Evolutionary conservation across 2,888 invertebrate genomes (phyloP), one percentile per base, ranked within the genome.

Genomic region (Acanthosoma haemorrhoidale): DNA sequence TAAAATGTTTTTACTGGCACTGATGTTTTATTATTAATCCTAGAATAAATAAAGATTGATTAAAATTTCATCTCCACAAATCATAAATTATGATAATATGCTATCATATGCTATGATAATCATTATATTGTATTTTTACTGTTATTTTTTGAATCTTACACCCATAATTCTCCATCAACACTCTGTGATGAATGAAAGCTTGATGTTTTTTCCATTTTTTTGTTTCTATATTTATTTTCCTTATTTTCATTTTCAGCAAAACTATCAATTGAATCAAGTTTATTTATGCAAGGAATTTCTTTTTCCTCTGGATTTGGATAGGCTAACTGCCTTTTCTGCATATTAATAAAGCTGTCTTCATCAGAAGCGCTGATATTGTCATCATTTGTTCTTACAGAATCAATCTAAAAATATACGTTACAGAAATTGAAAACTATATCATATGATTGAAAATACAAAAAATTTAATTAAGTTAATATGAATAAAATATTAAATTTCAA

Each of bases 1-100:
- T 91, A 91, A 79, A 91, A 91, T 13, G 84, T 85, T 77, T 85
- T 87, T 18, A 83, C 80, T 73, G 81, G 80, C 57, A 71, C 43
- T 75, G 70, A 63, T 74, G 72, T 70, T 75, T 70, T 63, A 29
- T 25, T 63, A 39, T 34, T 51, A 13, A 51, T 25, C 51, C 51
- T 51, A 51, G 25, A 51, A 51, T 21, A 51, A 25, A 25, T 16
- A 41, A 18, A 32, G 32, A n/a, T n/a, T n/a, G n/a, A n/a, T n/a
- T n/a, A n/a, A n/a, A n/a, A n/a, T n/a, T n/a, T n/a, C n/a, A n/a
- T n/a, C n/a, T n/a, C n/a, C n/a, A n/a, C n/a, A n/a, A n/a, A n/a
- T n/a, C n/a, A n/a, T n/a, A n/a, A n/a, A n/a, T n/a, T n/a, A n/a
- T n/a, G n/a, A n/a, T n/a, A n/a, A n/a, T n/a, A n/a, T n/a, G n/a